Base-by-base conservation (phyloP, 2,888 invertebrate species). In the Eilema depressum region DNA sequence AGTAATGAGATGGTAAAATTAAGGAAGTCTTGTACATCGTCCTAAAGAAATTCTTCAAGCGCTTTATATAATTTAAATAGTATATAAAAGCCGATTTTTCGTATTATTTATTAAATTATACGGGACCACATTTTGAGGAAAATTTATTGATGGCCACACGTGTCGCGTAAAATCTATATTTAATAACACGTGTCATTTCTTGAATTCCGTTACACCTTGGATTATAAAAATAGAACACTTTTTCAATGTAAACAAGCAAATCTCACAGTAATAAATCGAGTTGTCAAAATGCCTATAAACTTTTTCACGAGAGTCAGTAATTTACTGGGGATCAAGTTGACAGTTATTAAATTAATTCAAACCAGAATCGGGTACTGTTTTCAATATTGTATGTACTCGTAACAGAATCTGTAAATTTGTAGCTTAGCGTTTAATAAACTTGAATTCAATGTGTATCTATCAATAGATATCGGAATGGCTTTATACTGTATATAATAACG, bases 141-240 rank as follows among this genome's bases (percentile, higher is more conserved):
- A 66, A 66, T 66, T 60, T 25, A 66, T 66, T 3, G 20, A 41
- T 60, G 8, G 23, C 33, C 14, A 66, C 59, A 28, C 41, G 59
- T 60, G 41, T 30, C 28, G 30, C 30, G 1, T 61, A n/a, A 60
- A 30, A 30, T 66, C 25, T 66, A 66, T 66, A 59, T 66, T 47
- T 26, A 66, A 26, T 37, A 33, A 20, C 33, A 26, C 8, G 66
- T 63, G 23, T 63, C 63, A 23, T 66, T 66, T 59, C 37, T 41
- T 57, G 20, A 23, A 66, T 61, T 26, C 23, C 30, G 61, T 66
- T 56, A 62, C 37, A 66, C n/a, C 37, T 60, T 64, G 41, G 60
- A 69, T 60, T 41, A 64, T 61, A 69, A 25, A 33, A 69, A 69
- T 61, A 69, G n/a, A 65, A 69, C 12, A 62, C 41, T 47, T 64